phyloP scores from a whole-genome alignment of 2,888 invertebrate species.

The Nomada lathburiana region DNA sequence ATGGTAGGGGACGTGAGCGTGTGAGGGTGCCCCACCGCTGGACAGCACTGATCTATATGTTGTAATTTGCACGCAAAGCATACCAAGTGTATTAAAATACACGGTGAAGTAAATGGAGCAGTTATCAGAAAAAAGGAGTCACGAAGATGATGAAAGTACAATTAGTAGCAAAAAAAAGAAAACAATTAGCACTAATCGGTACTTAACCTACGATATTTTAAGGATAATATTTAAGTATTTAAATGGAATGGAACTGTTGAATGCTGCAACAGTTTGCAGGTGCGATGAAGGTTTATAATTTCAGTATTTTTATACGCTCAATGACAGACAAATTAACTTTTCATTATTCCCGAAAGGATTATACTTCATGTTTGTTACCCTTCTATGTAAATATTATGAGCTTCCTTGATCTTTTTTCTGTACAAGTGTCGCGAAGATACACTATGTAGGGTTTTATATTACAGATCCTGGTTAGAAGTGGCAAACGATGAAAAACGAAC shows the following conservation, averaged over 20 bases:
- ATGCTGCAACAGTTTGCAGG: slow-evolving; percentile 78
- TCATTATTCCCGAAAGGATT: neutral
- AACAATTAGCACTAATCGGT: neutral
- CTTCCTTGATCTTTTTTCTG: neutral
- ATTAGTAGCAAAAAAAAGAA: neutral
- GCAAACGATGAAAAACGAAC: slow-evolving; percentile 69
- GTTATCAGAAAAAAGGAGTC: slow-evolving; percentile 28
- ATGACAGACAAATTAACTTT: neutral
- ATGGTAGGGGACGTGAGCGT: too few species aligned
- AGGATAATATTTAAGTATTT: slow-evolving; percentile 78
- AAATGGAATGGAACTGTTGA: slow-evolving; percentile 73
- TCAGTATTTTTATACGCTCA: neutral
- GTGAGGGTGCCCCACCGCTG: too few species aligned
- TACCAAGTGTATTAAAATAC: neutral
- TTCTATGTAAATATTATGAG: neutral
- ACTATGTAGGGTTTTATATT: slow-evolving; percentile 39
- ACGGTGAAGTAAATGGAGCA: slow-evolving; percentile 44
- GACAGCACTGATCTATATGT: neutral
- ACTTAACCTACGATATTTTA: slow-evolving; percentile 79
- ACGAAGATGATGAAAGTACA: neutral
- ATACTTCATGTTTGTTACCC: neutral
- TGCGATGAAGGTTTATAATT: slow-evolving; percentile 41
- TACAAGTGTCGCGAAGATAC: slow-evolving; percentile 5
- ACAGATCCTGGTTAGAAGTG: slow-evolving; percentile 75
- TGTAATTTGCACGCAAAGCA: slow-evolving; percentile 1